A percentile compares a stretch with the other conserved stretches of the same genome.
phyloP scores from a whole-genome alignment of 2,113 vertebrate genomes.

The Lepisosteus osseus region DNA sequence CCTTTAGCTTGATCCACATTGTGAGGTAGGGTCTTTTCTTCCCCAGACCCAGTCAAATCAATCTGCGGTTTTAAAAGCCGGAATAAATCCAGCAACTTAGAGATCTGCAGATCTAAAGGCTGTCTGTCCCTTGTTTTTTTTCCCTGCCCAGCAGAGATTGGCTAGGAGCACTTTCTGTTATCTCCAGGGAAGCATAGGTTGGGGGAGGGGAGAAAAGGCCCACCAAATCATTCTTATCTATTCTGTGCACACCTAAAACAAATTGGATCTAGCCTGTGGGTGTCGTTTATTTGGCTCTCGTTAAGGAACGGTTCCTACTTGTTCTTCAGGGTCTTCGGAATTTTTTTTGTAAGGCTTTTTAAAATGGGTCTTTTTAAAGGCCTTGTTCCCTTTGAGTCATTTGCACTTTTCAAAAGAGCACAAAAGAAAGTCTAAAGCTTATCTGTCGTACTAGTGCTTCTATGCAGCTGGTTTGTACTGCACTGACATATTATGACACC shows the following conservation, averaged over 20 bases:
- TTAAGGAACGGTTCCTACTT: slow-evolving; percentile 58
- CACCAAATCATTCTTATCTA: slow-evolving; percentile 74
- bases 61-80: slow-evolving; percentile 66
- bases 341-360: not conserved
- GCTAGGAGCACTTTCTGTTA: slow-evolving; percentile 62
- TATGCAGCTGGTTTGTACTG: too few species aligned
- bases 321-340: slow-evolving; percentile 54
- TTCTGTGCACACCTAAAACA: slow-evolving; percentile 74
- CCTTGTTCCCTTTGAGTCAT: too few species aligned
- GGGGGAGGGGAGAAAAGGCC: slow-evolving; percentile 44
- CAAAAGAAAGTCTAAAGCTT: too few species aligned
- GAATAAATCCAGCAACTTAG: slow-evolving; percentile 67
- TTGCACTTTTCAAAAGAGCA: too few species aligned
- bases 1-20: slow-evolving; percentile 58
- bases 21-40: slow-evolving; percentile 19
- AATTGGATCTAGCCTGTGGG: slow-evolving; percentile 63
- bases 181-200: slow-evolving; percentile 71
- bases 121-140: slow-evolving; percentile 54
- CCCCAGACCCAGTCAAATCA: slow-evolving; percentile 59
- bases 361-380: too few species aligned
- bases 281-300: slow-evolving; percentile 62
- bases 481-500: too few species aligned
- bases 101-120: slow-evolving; percentile 63
- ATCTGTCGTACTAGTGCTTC: too few species aligned
- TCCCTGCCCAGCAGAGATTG: slow-evolving; percentile 57